Percentiles rank a stretch among this genome's conserved stretches.
phyloP scores from a whole-genome alignment of 2,888 invertebrate species.

The Dynastes grantii region DNA sequence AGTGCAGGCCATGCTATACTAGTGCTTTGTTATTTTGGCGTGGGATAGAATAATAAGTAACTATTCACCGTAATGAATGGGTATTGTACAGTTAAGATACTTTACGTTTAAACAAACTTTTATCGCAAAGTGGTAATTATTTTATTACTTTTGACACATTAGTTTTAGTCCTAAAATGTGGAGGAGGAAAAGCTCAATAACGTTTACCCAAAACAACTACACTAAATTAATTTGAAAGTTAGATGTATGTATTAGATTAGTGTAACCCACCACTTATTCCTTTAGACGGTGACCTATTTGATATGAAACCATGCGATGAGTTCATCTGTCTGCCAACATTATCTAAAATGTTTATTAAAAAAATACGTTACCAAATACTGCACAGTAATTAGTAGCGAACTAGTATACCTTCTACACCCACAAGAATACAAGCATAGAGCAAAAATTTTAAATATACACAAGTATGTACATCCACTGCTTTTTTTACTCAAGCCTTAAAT shows the following conservation, averaged over 20 bases:
- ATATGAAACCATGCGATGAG: slow-evolving; percentile 48
- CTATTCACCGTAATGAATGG: slow-evolving; percentile 28
- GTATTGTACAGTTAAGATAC: slow-evolving; percentile 33
- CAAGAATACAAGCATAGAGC: slow-evolving; percentile 31
- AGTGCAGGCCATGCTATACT: slow-evolving; percentile 61
- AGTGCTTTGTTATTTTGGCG: slow-evolving; percentile 58
- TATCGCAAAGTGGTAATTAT: background rate
- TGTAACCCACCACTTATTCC: slow-evolving; percentile 52
- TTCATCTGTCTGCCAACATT: slow-evolving; percentile 48
- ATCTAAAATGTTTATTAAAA: slow-evolving; percentile 51
- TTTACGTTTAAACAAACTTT: background rate
- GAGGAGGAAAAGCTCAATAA: background rate
- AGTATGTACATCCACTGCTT: slow-evolving; percentile 25
- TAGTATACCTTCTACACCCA: slow-evolving; percentile 39
- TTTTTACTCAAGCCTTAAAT: slow-evolving; percentile 14
- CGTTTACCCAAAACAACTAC: background rate
- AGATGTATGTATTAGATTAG: slow-evolving; percentile 13
- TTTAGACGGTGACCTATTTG: slow-evolving; percentile 43
- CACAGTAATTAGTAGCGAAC: slow-evolving; percentile 9
- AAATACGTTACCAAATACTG: slow-evolving; percentile 41
- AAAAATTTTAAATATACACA: slow-evolving; percentile 13
- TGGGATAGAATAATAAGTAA: slow-evolving; percentile 46
- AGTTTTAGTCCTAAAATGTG: background rate
- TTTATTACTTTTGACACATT: slow-evolving; percentile 8
- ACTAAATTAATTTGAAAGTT: background rate